Evolutionary conservation across 2,113 vertebrate genomes (phyloP), one percentile per base, ranked within the genome.

Genomic region (Crotophaga sulcirostris): DNA sequence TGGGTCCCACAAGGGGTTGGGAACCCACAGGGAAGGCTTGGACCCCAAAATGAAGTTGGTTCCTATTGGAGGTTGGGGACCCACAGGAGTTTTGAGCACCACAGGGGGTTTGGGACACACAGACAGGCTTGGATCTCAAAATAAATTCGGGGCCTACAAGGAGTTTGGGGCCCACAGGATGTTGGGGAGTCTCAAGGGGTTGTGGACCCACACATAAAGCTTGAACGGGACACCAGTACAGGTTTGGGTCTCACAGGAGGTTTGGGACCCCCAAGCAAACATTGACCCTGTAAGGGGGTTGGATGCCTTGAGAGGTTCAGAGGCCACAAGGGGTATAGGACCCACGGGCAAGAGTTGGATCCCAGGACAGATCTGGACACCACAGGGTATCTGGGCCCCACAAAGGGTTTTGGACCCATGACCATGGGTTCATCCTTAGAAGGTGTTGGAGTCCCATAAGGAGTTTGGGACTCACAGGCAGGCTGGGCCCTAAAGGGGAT

Each of bases 41-140:
- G 28, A 67, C n/a, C 38, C 6, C 5, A 13, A 17, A 74, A 17
- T 5, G 5, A 7, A 12, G 38, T 66, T 58, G 42, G 2, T 17
- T 60, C 13, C 18, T 4, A 16, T 26, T 56, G 3, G 3, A 6
- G 4, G 2, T 7, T 63, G 3, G 17, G 13, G 24, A 24, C 1
- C n/a, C 60, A 26, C 28, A n/a, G 24, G 6, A 4, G 54, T 11
- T 59, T 59, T 49, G 49, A 17, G 33, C 5, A 2, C 18, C 23
- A 15, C 14, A 54, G 12, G 12, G 21, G 29, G 21, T 19, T 77
- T 31, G 31, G 59, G 18, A 54, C 16, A 29, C 38, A 11, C 16
- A 52, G 11, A 7, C 5, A n/a, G 34, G 16, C 24, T 17, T 28
- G 36, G 26, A 63, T 25, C 23, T 20, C 38, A 8, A 23, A 31